These are phyloP conservation scores for Metridium senile DNA, from an alignment of 92 coral and sea anemone genomes.

Conservation along the genomic window DNA sequence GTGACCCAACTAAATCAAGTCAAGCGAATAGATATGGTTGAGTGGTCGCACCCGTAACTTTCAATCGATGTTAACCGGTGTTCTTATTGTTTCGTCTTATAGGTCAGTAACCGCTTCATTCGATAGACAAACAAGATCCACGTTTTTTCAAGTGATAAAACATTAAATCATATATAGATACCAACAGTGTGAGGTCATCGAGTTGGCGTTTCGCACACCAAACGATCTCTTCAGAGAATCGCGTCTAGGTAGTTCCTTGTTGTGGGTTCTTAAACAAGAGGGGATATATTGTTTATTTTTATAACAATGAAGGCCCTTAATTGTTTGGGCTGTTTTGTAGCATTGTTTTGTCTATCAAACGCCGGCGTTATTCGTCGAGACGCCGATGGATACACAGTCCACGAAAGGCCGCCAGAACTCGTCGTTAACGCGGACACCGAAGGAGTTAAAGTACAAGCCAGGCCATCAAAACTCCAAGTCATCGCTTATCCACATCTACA, in stretches of 20 bases:
- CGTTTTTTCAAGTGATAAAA: conserved; percentile 66
- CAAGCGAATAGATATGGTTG: neutral
- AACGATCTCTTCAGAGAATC: conserved; percentile 8
- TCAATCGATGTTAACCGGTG: conserved; percentile 47
- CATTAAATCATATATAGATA: conserved; percentile 72
- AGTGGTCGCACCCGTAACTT: conserved; percentile 36
- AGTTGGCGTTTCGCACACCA: conserved; percentile 15
- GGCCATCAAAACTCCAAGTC: conserved; percentile 93
- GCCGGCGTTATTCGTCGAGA: conserved; percentile 54
- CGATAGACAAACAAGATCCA: conserved; percentile 53
- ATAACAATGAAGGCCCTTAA: conserved; percentile 71
- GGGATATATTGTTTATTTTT: conserved; percentile 27
- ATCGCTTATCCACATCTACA: conserved; percentile 94
- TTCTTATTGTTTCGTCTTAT: conserved; percentile 47
- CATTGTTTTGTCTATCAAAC: conserved; percentile 41
- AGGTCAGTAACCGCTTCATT: conserved; percentile 43
- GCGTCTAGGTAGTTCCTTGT: conserved; percentile 22
- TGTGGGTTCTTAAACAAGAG: conserved; percentile 9
- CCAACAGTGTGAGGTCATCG: conserved; percentile 64
- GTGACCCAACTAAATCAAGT: neutral
- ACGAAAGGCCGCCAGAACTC: conserved; percentile 85
- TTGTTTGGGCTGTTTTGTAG: conserved; percentile 55
- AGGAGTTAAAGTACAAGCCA: conserved; percentile 87
- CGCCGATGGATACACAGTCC: conserved; percentile 80
- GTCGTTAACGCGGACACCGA: conserved; percentile 89